Evolutionary conservation across 2,113 vertebrate species (phyloP).

Genomic region (Synchiropus splendidus): DNA sequence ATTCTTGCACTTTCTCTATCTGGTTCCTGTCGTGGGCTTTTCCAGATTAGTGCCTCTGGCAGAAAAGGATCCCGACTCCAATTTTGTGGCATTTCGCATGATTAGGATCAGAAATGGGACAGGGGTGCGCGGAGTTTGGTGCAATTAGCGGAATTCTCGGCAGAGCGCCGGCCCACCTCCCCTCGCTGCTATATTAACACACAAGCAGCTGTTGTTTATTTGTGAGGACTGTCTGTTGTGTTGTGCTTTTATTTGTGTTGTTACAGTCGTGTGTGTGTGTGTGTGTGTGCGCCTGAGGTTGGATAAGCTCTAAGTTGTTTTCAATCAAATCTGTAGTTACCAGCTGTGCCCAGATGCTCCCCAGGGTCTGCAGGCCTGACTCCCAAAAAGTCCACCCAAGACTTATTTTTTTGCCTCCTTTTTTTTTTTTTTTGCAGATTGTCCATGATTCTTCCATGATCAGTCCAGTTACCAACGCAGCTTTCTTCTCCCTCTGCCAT

Average conservation of each 20-base stretch:
- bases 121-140: constrained; percentile 46
- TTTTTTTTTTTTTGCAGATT: constrained; percentile 46
- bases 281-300: constrained; percentile 38
- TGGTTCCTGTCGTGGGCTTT: constrained; percentile 41
- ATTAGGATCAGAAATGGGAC: constrained; percentile 59
- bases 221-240: constrained; percentile 31
- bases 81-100: constrained; percentile 61
- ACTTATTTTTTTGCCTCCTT: constrained; percentile 40
- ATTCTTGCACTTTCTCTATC: constrained; percentile 35
- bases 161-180: constrained; percentile 37
- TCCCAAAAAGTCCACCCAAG: constrained; percentile 40
- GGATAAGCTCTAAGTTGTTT: constrained; percentile 55
- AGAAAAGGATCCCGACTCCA: constrained; percentile 51
- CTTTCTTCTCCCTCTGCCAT: constrained; percentile 73
- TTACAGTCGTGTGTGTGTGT: constrained; percentile 22
- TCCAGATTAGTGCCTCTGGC: constrained; percentile 51
- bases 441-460: constrained; percentile 34
- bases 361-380: constrained; percentile 40
- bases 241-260: constrained; percentile 41
- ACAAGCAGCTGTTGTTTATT: constrained; percentile 62
- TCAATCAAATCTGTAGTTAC: constrained; percentile 62
- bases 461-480: constrained; percentile 26
- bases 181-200: constrained; percentile 34
- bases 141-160: constrained; percentile 52
- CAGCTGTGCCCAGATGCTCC: constrained; percentile 57